Evolutionary conservation across 1,140 invertebrate species (phyloP).

Genomic region (Drosophila athabasca): DNA sequence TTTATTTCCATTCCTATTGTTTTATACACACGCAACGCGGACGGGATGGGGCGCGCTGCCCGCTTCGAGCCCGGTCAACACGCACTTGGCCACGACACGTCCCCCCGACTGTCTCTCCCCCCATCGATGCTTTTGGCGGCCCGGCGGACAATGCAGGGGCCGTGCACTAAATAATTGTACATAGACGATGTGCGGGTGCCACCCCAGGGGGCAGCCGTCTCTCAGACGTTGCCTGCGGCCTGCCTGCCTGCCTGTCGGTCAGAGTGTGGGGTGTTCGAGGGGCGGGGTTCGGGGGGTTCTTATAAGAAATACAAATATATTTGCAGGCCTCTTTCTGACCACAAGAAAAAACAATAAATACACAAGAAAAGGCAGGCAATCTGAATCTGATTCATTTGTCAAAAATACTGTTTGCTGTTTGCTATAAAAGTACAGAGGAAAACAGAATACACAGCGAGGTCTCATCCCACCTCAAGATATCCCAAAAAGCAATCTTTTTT

Average conservation of each 20-base stretch:
- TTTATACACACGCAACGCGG: too few relatives aligned
- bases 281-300: too few relatives aligned
- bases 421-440: conserved; percentile 3
- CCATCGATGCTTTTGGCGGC: background rate
- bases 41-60: too few relatives aligned
- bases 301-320: conserved; percentile 20
- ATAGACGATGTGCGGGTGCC: background rate
- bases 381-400: conserved; percentile 23
- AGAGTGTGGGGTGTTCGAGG: too few relatives aligned
- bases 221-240: too few relatives aligned
- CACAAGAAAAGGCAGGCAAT: background rate
- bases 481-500: conserved; percentile 32
- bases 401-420: conserved; percentile 3
- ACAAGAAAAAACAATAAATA: conserved; percentile 30
- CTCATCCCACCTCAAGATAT: background rate
- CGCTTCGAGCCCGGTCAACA: too few relatives aligned
- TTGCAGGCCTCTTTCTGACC: conserved; percentile 8
- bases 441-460: background rate
- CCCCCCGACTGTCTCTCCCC: too few relatives aligned
- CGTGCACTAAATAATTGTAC: conserved; percentile 1
- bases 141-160: conserved; percentile 12
- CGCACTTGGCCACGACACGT: too few relatives aligned
- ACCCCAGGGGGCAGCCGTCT: too few relatives aligned
- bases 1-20: too few relatives aligned
- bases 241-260: background rate